Percentiles rank a stretch among this genome's conserved stretches.
phyloP scores from a whole-genome alignment of 2,888 invertebrate species.

The Parnassius apollo region DNA sequence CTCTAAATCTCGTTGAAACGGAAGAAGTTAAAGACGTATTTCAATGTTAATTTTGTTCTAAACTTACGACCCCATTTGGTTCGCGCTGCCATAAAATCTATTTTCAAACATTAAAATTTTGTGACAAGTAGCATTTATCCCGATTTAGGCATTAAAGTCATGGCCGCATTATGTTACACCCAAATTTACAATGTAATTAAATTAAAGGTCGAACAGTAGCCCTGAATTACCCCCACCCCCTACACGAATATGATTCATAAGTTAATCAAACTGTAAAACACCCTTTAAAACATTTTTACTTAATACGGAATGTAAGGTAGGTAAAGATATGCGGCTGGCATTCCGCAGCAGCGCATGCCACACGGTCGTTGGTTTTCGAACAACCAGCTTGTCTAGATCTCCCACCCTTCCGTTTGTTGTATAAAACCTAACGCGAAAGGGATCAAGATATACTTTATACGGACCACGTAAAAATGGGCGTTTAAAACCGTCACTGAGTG shows the following conservation, averaged over 20 bases:
- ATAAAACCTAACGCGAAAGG: constrained; percentile 19
- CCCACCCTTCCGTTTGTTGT: constrained; percentile 22
- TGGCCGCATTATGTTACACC: background rate
- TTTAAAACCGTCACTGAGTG: constrained; percentile 32
- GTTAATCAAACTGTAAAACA: constrained; percentile 27
- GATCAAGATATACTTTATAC: constrained; percentile 29
- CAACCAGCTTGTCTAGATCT: constrained; percentile 30
- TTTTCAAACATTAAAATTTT: too few relatives aligned
- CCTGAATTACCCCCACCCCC: constrained; percentile 6
- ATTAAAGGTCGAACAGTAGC: constrained; percentile 15
- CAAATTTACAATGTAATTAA: constrained; percentile 6
- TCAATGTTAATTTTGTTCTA: too few relatives aligned
- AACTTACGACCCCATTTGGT: too few relatives aligned
- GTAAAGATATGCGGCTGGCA: constrained; percentile 35
- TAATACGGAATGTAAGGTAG: constrained; percentile 34
- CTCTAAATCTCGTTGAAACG: too few relatives aligned
- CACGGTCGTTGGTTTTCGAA: constrained; percentile 29
- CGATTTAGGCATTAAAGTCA: background rate
- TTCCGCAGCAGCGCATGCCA: constrained; percentile 33
- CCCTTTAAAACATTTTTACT: constrained; percentile 29
- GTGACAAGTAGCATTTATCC: background rate
- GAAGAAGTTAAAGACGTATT: too few relatives aligned
- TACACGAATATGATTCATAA: constrained; percentile 24
- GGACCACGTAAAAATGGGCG: constrained; percentile 27
- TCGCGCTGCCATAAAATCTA: too few relatives aligned